Conservation (phyloP, 2,113 vertebrate genomes). For the Macrotis lagotis region DNA sequence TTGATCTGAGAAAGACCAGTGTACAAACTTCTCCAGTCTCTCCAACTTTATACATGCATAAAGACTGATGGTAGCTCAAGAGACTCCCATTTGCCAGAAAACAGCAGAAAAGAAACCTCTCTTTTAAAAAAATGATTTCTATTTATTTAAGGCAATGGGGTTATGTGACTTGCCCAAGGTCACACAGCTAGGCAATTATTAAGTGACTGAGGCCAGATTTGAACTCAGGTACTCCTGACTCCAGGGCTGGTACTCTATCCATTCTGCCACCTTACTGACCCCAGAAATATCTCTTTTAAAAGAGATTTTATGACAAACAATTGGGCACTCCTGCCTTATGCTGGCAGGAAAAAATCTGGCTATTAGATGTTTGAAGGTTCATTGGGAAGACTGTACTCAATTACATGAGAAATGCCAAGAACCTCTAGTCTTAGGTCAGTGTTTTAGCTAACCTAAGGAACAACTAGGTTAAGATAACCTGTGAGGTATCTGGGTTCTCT, state of each 20-base stretch:
- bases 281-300: not conserved
- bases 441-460: not conserved
- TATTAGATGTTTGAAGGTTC: not conserved
- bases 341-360: not conserved
- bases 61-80: not conserved
- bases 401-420: not conserved
- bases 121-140: no score
- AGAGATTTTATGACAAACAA: not conserved
- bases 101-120: not conserved
- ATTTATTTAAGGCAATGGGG: no score
- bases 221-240: no score
- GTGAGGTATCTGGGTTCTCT: not conserved
- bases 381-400: not conserved
- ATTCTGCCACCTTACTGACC: no score
- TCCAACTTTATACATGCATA: not conserved
- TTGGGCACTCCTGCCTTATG: not conserved
- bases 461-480: not conserved
- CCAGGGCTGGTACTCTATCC: no score
- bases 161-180: no score
- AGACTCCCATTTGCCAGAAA: not conserved
- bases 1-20: not conserved
- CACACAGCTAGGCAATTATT: no score
- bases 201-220: no score
- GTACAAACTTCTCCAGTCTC: not conserved
- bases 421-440: not conserved